Conservation (phyloP, 2,113 vertebrate genomes). For the Lasiurus borealis region DNA sequence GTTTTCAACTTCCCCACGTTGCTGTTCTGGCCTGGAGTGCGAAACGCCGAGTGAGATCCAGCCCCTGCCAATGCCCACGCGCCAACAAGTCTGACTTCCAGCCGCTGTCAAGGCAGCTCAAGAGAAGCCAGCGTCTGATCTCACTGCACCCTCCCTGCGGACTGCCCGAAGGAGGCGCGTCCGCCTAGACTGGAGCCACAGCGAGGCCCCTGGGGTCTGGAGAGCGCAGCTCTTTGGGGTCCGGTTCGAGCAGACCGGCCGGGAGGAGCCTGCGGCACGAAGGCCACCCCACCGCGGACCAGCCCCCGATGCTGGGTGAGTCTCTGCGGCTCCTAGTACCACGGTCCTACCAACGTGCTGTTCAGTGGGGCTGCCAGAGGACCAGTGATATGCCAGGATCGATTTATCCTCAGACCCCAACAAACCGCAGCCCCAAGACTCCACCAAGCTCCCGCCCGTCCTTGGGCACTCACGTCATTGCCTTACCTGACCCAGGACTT, state of each 20-base stretch:
- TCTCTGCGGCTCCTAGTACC: background rate
- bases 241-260: background rate
- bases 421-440: too few species aligned
- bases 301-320: accelerated
- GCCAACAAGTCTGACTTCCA: background rate
- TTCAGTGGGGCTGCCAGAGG: too few species aligned
- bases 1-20: conserved; percentile 94
- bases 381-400: too few species aligned
- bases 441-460: background rate
- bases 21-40: conserved; percentile 93
- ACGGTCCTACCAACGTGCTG: background rate
- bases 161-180: background rate
- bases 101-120: background rate
- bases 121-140: background rate
- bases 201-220: too few species aligned
- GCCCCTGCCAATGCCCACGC: background rate
- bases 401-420: too few species aligned
- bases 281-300: background rate
- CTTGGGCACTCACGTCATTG: background rate
- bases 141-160: background rate
- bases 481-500: background rate
- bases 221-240: background rate
- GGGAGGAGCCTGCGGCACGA: background rate
- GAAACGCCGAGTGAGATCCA: background rate
- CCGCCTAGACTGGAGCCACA: background rate